These are phyloP conservation scores for Petrocephalus microphthalmus DNA, from an alignment of 2,113 vertebrate genomes.

Conservation along the genomic window DNA sequence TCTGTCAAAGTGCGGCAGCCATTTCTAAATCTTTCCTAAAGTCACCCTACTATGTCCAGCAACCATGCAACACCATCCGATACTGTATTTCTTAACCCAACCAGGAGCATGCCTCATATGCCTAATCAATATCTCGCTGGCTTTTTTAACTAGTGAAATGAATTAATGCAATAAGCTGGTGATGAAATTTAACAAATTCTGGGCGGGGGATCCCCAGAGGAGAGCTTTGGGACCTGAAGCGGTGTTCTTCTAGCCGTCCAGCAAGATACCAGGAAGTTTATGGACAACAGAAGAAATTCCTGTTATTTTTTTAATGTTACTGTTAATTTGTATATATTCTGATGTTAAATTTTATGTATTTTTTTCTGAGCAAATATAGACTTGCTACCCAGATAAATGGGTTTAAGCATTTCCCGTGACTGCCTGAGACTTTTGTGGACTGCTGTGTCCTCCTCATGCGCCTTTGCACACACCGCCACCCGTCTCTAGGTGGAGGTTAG, in stretches of 20 bases:
- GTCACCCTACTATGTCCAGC: not conserved
- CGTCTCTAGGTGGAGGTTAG: not conserved
- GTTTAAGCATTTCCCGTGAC: not conserved
- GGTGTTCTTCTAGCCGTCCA: not conserved
- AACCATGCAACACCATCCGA: not conserved
- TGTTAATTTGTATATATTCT: not conserved
- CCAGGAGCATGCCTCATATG: not conserved
- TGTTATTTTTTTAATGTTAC: not conserved
- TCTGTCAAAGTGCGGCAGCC: not conserved
- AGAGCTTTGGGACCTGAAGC: not conserved
- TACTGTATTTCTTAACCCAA: not conserved
- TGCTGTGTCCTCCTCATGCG: not conserved
- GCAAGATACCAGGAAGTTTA: not conserved
- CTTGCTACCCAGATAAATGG: not conserved
- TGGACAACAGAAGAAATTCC: not conserved
- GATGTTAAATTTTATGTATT: not conserved
- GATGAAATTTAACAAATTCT: not conserved
- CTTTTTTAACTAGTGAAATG: not conserved
- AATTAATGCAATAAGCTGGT: not conserved
- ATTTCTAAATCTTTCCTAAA: not conserved
- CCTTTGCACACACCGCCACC: not conserved
- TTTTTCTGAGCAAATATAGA: not conserved
- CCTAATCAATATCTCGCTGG: not conserved
- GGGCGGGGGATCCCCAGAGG: not conserved
- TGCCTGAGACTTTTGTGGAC: not conserved